Evolutionary conservation across 2,888 invertebrate species (phyloP).

Genomic region (Melinopterus prodromus): DNA sequence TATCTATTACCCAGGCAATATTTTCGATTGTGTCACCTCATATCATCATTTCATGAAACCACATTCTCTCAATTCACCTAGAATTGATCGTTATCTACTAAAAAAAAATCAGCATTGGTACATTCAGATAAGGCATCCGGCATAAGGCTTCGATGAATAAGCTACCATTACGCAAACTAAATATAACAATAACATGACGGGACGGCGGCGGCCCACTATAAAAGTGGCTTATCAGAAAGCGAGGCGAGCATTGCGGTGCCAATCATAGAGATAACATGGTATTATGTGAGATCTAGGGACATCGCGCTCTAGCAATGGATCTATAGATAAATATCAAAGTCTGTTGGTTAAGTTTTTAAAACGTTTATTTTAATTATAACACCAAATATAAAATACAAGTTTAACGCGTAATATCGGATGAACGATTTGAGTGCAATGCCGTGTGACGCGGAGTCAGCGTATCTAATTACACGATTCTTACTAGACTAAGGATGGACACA

Average conservation of each 20-base stretch:
- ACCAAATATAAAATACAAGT: no score
- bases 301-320: neutral
- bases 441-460: no score
- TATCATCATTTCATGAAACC: no score
- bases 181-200: neutral
- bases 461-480: no score
- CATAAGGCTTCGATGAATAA: neutral
- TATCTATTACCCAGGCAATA: no score
- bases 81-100: neutral
- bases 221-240: neutral
- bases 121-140: neutral
- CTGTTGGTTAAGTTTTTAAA: no score
- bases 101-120: neutral
- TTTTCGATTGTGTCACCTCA: no score
- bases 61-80: neutral
- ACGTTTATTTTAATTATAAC: no score
- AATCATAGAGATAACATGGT: neutral
- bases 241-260: neutral
- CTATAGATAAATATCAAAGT: no score
- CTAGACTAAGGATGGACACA: no score
- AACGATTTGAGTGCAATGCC: no score
- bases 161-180: neutral
- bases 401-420: no score
- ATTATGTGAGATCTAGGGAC: neutral
- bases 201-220: neutral